A percentile compares a stretch with the other conserved stretches of the same genome.
Evolutionary conservation across 2,888 invertebrate genomes (phyloP).

Genomic region (Exocentrus adspersus): DNA sequence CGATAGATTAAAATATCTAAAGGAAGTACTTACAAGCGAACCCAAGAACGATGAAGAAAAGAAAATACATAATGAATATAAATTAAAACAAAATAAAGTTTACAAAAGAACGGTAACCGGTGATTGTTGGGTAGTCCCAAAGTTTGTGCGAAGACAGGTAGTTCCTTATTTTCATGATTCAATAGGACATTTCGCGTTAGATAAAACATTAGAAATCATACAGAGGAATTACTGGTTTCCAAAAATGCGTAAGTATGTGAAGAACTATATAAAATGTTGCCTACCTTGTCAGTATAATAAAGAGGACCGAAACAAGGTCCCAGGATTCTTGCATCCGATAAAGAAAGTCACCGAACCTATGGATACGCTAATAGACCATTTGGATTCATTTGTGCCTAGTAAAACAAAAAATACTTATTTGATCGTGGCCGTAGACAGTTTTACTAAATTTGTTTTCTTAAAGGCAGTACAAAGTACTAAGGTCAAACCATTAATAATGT

Average conservation of each 20-base stretch:
- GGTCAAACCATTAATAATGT: constrained; percentile 23
- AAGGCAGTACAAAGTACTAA: constrained; percentile 38
- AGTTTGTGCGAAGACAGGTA: not conserved
- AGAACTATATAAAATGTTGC: constrained; percentile 56
- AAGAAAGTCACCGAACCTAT: constrained; percentile 41
- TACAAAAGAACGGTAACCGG: not conserved
- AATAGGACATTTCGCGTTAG: constrained; percentile 54
- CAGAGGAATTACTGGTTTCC: constrained; percentile 58
- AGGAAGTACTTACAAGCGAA: not conserved
- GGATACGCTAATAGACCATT: constrained; percentile 45
- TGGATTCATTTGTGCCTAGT: constrained; percentile 43
- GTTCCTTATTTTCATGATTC: constrained; percentile 51
- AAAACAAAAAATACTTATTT: constrained; percentile 42
- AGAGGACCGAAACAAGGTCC: constrained; percentile 42
- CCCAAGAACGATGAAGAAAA: not conserved
- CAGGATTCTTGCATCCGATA: constrained; percentile 57
- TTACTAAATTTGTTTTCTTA: constrained; percentile 53
- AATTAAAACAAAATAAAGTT: not conserved
- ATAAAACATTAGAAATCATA: constrained; percentile 48
- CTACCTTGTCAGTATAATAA: constrained; percentile 58
- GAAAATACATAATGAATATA: not conserved
- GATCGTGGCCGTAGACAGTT: constrained; percentile 48
- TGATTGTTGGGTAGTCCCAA: constrained; percentile 12
- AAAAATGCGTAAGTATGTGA: constrained; percentile 53
- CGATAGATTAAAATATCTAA: not conserved